phyloP scores from a whole-genome alignment of 1,140 invertebrate species.

The Hetaerina americana region DNA sequence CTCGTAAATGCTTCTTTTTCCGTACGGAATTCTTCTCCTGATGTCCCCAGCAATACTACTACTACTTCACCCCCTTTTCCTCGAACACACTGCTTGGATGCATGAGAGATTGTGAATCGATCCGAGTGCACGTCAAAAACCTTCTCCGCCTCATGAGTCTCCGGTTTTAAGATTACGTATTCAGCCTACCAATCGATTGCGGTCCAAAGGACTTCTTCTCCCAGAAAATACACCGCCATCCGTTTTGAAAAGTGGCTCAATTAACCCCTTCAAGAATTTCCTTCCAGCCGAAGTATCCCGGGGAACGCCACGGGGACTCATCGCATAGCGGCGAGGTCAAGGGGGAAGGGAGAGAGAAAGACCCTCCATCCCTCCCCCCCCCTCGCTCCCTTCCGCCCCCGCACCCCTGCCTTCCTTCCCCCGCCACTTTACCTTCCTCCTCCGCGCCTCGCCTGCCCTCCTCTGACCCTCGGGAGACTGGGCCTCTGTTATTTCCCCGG shows the following conservation, averaged over 20 bases:
- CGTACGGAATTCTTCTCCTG: too few species aligned
- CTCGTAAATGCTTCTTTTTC: too few species aligned
- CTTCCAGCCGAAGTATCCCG: background rate
- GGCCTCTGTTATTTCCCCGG: slow-evolving; percentile 5
- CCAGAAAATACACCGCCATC: background rate
- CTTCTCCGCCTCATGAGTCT: too few species aligned
- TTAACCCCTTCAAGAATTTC: background rate
- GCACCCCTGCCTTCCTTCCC: background rate
- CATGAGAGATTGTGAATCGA: too few species aligned
- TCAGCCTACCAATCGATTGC: too few species aligned
- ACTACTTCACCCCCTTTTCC: too few species aligned
- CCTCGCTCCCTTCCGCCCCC: background rate
- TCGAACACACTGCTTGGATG: too few species aligned
- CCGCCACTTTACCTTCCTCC: background rate
- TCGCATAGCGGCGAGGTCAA: background rate
- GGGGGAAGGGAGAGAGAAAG: too few species aligned
- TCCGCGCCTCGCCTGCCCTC: background rate
- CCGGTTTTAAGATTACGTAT: too few species aligned
- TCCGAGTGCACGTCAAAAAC: too few species aligned
- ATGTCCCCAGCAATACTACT: too few species aligned
- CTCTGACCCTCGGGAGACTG: background rate
- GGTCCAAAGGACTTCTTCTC: too few species aligned
- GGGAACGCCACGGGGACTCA: background rate
- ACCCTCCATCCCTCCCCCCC: background rate
- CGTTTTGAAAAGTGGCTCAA: background rate